These are phyloP conservation scores for Lacanobia wlatinum DNA, from an alignment of 2,888 invertebrate species.

Conservation along the genomic window DNA sequence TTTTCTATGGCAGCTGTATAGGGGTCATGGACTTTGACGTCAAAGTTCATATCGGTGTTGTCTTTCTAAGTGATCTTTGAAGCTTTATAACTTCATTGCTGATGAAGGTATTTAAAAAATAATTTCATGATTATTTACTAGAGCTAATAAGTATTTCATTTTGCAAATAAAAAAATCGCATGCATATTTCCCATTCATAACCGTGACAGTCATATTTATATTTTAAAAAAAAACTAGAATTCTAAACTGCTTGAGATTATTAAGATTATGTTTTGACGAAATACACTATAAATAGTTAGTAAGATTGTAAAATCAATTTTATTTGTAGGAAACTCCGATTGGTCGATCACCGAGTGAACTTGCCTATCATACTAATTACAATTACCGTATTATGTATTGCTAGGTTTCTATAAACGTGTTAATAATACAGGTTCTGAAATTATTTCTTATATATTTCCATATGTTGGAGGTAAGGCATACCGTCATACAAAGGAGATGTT, in stretches of 20 bases:
- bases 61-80: too few relatives aligned
- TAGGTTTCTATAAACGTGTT: slow-evolving; percentile 7
- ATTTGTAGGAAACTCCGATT: slow-evolving; percentile 22
- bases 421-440: not conserved
- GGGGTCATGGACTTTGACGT: too few relatives aligned
- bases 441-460: not conserved
- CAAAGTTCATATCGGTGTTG: too few relatives aligned
- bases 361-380: slow-evolving; percentile 4
- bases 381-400: not conserved
- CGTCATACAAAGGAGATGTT: too few relatives aligned
- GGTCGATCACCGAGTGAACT: slow-evolving; percentile 10
- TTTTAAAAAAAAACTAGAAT: slow-evolving; percentile 6
- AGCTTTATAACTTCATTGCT: too few relatives aligned
- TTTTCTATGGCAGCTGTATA: too few relatives aligned
- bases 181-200: too few relatives aligned
- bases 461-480: not conserved
- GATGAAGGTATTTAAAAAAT: too few relatives aligned
- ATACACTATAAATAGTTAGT: slow-evolving; percentile 8
- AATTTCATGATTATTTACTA: too few relatives aligned
- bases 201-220: not conserved
- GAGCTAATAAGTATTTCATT: too few relatives aligned
- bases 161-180: too few relatives aligned
- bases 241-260: slow-evolving; percentile 43
- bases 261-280: slow-evolving; percentile 7
- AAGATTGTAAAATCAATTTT: slow-evolving; percentile 28